phyloP scores from a whole-genome alignment of 2,113 vertebrate genomes.

The Geococcyx californianus region DNA sequence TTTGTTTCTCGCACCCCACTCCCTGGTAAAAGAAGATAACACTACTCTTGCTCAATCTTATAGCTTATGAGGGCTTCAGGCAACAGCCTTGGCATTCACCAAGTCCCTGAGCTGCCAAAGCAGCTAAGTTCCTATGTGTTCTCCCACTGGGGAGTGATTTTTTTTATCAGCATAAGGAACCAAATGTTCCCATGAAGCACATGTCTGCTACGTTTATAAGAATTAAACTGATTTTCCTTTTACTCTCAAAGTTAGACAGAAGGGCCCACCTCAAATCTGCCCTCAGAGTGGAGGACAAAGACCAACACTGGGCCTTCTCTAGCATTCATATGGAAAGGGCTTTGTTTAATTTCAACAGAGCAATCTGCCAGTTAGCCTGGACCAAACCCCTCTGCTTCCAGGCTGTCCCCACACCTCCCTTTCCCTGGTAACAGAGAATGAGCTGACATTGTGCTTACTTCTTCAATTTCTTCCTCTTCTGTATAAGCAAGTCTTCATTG shows the following conservation, averaged over 20 bases:
- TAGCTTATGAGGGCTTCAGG: background rate
- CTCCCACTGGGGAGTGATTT: background rate
- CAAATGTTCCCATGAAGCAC: background rate
- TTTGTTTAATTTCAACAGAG: background rate
- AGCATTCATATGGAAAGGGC: background rate
- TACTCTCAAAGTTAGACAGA: background rate
- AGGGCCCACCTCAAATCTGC: background rate
- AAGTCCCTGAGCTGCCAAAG: background rate
- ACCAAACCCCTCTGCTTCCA: background rate
- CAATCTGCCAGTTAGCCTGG: background rate
- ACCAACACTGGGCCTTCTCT: background rate
- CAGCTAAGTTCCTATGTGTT: background rate
- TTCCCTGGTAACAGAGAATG: background rate
- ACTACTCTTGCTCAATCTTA: background rate
- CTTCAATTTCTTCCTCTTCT: constrained; percentile 90
- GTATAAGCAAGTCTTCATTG: constrained; percentile 92
- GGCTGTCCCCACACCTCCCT: background rate
- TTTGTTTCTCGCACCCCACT: background rate
- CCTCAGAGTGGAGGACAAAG: background rate
- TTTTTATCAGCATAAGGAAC: background rate
- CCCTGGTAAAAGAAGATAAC: background rate
- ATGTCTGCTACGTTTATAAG: background rate
- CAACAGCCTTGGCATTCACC: background rate
- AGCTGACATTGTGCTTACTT: constrained; percentile 77
- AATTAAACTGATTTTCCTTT: background rate